Evolutionary conservation across 2,888 invertebrate genomes (phyloP), one percentile per base, ranked within the genome.

Genomic region (Steinernema hermaphroditum): DNA sequence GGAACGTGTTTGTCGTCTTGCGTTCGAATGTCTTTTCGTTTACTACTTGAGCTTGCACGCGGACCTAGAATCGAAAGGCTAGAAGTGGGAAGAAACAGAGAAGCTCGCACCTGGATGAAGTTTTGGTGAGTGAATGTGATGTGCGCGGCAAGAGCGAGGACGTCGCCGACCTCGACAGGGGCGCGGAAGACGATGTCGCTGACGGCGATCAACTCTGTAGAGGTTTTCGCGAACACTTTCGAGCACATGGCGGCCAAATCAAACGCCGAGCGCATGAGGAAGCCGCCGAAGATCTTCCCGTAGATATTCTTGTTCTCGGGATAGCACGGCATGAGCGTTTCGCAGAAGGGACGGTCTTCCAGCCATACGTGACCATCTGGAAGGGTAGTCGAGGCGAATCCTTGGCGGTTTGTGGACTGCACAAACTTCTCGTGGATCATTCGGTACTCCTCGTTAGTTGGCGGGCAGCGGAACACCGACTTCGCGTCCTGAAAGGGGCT

Each of bases 101-200:
- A n/a, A 90, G 87, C 90, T 87, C 79, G 14, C 16, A 54, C 54
- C 6, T 54, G 54, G 27, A 54, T 27, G 54, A 24, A 54, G 54
- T 12, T 6, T 2, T 54, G 24, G 54, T 27, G 27, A 16, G 24
- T 54, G 54, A 54, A 54, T 2, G 54, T 54, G 87, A 92, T 91
- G 87, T 91, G 90, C 0, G 92, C 91, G 29, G 90, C 90, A 88
- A 92, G 90, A 85, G 90, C 90, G 62, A 93, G 89, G 72, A 92
- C 88, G 0, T 91, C 91, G 73, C 91, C 91, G 19, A 93, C 91
- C 80, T 91, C 90, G 1, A 93, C 92, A 0, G 92, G 91, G 75
- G 90, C 90, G 75, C 90, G 89, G 86, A 93, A 92, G 70, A 89
- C 89, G 76, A 93, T 92, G 84, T 92, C 91, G 83, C 91, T 91